Base-by-base conservation (phyloP, 1,140 invertebrate species). In the Rhyacophila brunnea region DNA sequence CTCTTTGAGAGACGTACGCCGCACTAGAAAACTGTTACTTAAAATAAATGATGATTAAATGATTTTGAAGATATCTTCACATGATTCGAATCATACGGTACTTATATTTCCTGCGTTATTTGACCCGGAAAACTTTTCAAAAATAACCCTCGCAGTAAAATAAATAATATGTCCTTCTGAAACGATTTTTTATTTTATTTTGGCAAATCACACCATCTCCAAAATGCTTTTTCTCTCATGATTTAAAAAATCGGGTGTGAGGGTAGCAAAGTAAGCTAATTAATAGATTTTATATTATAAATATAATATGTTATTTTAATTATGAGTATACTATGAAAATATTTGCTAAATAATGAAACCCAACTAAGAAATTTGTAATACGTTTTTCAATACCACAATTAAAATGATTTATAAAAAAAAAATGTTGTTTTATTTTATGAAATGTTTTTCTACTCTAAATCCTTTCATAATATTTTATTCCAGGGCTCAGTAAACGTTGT, bases 291-390 rank as follows among this genome's bases (percentile, higher is more conserved):
- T 57, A 57, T 48, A 57, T n/a, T 57, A 57, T 57, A 57, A 45
- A 28, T 28, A 28, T 28, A 28, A 55, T 48, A 48, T 57, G 54
- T 57, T 57, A 57, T 57, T 57, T 57, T 57, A 57, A 48, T 57
- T 57, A 57, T 44, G 54, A 57, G 54, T 57, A 57, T 57, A 43
- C 54, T 57, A 57, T 57, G 54, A 49, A 57, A 57, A 57, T 57
- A 57, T 57, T 57, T 57, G 46, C 44, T 57, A 57, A 57, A 45
- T 49, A 57, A 48, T 57, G 35, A 57, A 57, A 47, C 45, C 40
- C 46, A 40, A 48, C 19, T 57, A 48, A 57, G 46, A 49, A 57
- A 6, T 57, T 48, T 57, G 54, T 57, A 57, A 57, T 57, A 57
- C 54, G 54, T 48, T 57, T 57, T 57, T 57, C 44, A 57, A 57